A percentile compares a stretch with the other conserved stretches of the same genome.
Evolutionary conservation across 1,140 invertebrate genomes (phyloP).

Genomic region (Ruditapes philippinarum): DNA sequence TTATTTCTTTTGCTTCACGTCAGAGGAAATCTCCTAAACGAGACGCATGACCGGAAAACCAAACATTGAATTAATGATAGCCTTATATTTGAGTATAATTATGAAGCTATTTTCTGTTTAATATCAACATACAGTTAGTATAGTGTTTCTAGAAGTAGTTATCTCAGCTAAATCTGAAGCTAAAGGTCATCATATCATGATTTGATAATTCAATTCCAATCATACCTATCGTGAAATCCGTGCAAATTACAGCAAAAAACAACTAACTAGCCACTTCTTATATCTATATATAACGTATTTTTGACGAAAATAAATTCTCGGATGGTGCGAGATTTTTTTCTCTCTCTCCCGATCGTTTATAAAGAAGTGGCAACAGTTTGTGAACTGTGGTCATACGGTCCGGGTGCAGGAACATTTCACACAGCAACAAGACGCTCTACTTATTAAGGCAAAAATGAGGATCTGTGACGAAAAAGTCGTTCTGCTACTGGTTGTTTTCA

Average conservation of each 20-base stretch:
- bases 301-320: background rate
- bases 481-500: background rate
- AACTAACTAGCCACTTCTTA: background rate
- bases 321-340: background rate
- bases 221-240: background rate
- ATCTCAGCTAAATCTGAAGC: background rate
- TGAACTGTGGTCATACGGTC: background rate
- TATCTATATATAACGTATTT: background rate
- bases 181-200: slow-evolving; percentile 6
- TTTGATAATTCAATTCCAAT: slow-evolving; percentile 25
- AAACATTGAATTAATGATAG: background rate
- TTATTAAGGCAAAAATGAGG: background rate
- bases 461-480: background rate
- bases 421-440: too few relatives aligned
- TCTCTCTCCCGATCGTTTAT: background rate
- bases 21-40: too few relatives aligned
- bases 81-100: background rate
- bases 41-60: background rate
- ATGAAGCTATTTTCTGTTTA: background rate
- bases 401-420: background rate
- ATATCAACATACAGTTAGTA: background rate
- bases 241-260: background rate
- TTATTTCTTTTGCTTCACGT: too few relatives aligned
- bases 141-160: background rate
- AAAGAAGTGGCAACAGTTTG: background rate